Evolutionary conservation across 2,113 vertebrate species (phyloP), one percentile per base, ranked within the genome.

Genomic region (Gnathonemus echidnorhynchus): DNA sequence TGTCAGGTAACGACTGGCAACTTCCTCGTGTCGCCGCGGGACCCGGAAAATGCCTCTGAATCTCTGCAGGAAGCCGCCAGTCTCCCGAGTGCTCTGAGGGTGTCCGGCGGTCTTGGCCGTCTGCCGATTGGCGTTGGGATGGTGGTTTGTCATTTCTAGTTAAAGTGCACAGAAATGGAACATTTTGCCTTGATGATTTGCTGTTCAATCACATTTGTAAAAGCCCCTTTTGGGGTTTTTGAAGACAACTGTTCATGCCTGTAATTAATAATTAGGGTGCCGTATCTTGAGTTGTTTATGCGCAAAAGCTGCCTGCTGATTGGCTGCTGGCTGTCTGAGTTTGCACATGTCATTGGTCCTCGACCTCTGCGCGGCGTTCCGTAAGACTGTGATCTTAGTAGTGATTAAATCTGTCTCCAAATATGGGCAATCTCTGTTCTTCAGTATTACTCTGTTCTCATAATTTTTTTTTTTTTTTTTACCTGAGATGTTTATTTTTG

Each of bases 351-450:
- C 19, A 84, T 45, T 58, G 35, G 80, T 84, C 35, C 89, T 42
- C 50, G 53, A 89, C 52, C 77, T 89, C 42, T 42, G 52, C 50
- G 83, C 39, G 77, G 53, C 89, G 49, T 45, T 62, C 77, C n/a
- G 77, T 49, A 62, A 27, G 53, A 95, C 94, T 95, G 94, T 95
- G 94, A 95, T 90, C 91, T 89, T 90, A 88, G 46, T 92, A 90
- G 88, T 93, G 91, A 92, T 93, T 92, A 90, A 90, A 84, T 85
- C 52, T 80, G n/a, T 90, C 83, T 87, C 70, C 24, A 39, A 88
- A 84, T 48, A 48, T 58, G 50, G 87, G 87, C 87, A 85, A 88
- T 90, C 87, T 88, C 50, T 24, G 13, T 84, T 77, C 86, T 31
- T 74, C 74, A 88, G 89, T 90, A 88, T 87, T 53, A 92, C 42